phyloP scores from a whole-genome alignment of 1,140 invertebrate genomes.

The Eufriesea mexicana region DNA sequence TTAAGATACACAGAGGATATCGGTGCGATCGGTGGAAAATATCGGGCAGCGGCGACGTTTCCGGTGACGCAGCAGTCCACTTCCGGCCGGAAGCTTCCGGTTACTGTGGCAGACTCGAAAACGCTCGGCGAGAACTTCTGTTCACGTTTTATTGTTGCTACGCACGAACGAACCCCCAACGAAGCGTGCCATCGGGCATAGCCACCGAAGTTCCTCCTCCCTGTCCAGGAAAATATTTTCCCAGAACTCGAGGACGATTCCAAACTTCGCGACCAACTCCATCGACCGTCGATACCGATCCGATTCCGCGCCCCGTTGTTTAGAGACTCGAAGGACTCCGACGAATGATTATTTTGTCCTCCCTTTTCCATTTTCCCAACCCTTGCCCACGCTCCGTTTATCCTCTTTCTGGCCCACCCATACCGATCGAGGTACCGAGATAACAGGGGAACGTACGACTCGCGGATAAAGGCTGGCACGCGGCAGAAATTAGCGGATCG shows the following conservation, averaged over 20 bases:
- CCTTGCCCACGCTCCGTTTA: neutral
- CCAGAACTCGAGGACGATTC: neutral
- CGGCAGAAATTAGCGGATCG: neutral
- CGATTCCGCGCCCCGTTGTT: neutral
- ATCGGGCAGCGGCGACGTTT: slow-evolving; percentile 53
- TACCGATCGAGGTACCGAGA: neutral
- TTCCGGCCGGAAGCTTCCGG: slow-evolving; percentile 60
- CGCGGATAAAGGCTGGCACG: neutral
- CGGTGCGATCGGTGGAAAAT: slow-evolving; percentile 47
- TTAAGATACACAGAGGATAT: slow-evolving; percentile 35
- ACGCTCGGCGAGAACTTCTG: slow-evolving; percentile 62
- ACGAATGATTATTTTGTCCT: neutral
- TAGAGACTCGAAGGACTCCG: neutral
- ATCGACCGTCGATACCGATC: neutral
- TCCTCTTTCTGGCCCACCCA: neutral
- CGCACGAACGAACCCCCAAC: slow-evolving; percentile 46
- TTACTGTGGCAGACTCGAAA: slow-evolving; percentile 43
- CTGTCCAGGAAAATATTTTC: slow-evolving; percentile 1
- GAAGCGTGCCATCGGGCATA: slow-evolving; percentile 23
- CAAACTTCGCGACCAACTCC: neutral
- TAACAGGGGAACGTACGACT: neutral
- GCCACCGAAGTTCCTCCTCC: neutral
- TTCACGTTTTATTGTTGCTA: slow-evolving; percentile 56
- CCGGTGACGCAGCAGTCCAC: slow-evolving; percentile 56
- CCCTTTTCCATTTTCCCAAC: neutral